Evolutionary conservation across 2,888 invertebrate genomes (phyloP), one percentile per base, ranked within the genome.

Genomic region (Caenorhabditis sp.): DNA sequence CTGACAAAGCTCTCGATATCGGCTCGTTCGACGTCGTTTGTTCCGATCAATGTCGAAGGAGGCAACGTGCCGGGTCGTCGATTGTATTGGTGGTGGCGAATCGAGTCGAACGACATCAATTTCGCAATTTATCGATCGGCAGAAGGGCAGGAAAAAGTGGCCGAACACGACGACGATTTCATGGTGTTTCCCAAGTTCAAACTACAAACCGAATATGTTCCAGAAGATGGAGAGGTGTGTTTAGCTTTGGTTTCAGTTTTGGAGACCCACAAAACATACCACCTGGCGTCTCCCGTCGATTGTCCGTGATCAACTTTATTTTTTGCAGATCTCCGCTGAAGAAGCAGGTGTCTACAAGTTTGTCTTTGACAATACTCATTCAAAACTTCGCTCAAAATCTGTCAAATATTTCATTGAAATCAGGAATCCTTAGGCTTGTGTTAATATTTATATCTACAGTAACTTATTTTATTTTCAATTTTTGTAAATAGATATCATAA

Each of bases 331-430:
- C 1, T 43, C 36, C 5, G 80, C 81, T 1, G 75, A 77, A 37
- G 78, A 78, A 24, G 79, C 83, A 1, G 84, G 84, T 27, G 70
- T 81, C 5, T 84, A 84, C 71, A 82, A 83, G 59, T 79, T 85
- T n/a, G 74, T 79, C 5, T 85, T 85, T 62, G 85, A 84, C 58
- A 85, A 85, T 58, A 79, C 79, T 6, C 83, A 84, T 62, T 81
- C 83, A 49, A 81, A 77, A 51, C 58, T 82, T 19, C 72, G 80
- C 54, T 72, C 76, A 12, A 82, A 82, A 59, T 73, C 69, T 12
- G 61, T 82, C 50, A 68, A 69, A 23, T 82, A 81, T 68, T 78
- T 73, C 54, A 73, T 76, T 49, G 75, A 81, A 60, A 63, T 69
- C 4, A 54, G 72, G 50, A 61, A 65, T 17, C 43, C 43, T 3